phyloP scores from a whole-genome alignment of 2,888 invertebrate species.

The Platerodrilus igneus region DNA sequence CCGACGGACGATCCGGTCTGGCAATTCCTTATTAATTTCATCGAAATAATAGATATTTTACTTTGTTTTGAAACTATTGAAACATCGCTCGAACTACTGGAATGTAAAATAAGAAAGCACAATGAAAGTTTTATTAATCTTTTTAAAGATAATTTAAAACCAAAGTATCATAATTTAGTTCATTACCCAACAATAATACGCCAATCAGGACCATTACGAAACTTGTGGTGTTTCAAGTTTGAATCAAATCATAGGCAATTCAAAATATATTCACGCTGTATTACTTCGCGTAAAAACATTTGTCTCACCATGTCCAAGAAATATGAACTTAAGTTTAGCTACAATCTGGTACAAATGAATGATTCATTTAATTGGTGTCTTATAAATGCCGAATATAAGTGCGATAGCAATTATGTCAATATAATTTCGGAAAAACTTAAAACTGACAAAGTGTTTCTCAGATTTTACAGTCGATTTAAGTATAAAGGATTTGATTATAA shows the following conservation, averaged over 20 bases:
- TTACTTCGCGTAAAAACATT: slow-evolving; percentile 32
- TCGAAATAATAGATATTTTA: slow-evolving; percentile 25
- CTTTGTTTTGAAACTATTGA: slow-evolving; percentile 18
- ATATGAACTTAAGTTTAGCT: slow-evolving; percentile 29
- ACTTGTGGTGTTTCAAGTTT: slow-evolving; percentile 28
- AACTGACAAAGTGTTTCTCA: slow-evolving; percentile 8
- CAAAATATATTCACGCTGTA: slow-evolving; percentile 30
- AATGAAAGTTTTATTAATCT: slow-evolving; percentile 17
- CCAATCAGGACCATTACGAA: slow-evolving; percentile 26
- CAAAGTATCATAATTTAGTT: slow-evolving; percentile 27
- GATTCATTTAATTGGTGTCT: background rate
- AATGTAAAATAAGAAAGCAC: slow-evolving; percentile 20
- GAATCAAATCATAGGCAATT: slow-evolving; percentile 26
- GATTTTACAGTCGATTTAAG: slow-evolving; percentile 13
- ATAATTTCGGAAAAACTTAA: slow-evolving; percentile 16
- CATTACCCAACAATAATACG: slow-evolving; percentile 28
- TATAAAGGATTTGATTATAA: slow-evolving; percentile 14
- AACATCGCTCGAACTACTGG: slow-evolving; percentile 11
- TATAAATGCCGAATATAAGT: slow-evolving; percentile 12
- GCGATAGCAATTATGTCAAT: slow-evolving; percentile 14
- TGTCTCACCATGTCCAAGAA: slow-evolving; percentile 30
- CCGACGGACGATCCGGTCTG: slow-evolving; percentile 27
- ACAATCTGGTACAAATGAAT: slow-evolving; percentile 8
- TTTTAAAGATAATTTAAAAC: slow-evolving; percentile 25
- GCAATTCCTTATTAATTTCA: slow-evolving; percentile 23